Conservation (phyloP, 2,888 invertebrate genomes). For the Pollenia amentaria region DNA sequence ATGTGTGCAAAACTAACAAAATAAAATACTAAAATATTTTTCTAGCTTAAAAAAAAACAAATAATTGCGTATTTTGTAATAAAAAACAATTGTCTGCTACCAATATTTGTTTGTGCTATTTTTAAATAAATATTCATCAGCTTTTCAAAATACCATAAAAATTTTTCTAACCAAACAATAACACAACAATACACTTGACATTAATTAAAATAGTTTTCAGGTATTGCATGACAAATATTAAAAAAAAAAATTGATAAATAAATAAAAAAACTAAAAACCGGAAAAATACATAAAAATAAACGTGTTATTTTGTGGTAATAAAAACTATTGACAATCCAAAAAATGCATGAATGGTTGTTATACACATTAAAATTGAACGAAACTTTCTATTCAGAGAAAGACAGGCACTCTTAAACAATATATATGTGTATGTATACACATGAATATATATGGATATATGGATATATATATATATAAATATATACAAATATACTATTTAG, state of each 20-base stretch:
- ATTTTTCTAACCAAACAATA: conserved; percentile 33
- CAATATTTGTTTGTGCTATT: conserved; percentile 1
- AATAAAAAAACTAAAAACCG: background rate
- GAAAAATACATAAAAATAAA: conserved; percentile 6
- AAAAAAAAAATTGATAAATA: background rate
- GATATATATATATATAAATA: background rate
- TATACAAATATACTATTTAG: background rate
- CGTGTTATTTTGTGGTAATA: conserved; percentile 41
- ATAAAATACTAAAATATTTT: no score
- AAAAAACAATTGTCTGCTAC: background rate
- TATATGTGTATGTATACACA: background rate
- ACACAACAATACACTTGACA: conserved; percentile 61
- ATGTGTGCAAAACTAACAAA: no score
- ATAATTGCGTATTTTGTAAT: background rate
- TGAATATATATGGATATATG: background rate
- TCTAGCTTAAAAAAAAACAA: background rate
- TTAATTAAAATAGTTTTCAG: conserved; percentile 70
- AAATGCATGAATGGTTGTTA: conserved; percentile 53
- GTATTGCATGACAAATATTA: conserved; percentile 27
- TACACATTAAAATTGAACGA: conserved; percentile 58
- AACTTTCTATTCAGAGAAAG: background rate
- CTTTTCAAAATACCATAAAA: conserved; percentile 25
- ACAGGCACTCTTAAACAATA: background rate
- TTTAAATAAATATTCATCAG: conserved; percentile 39
- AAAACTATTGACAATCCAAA: conserved; percentile 64